These are phyloP conservation scores for Drosophila mauritiana DNA, from an alignment of 1,140 invertebrate genomes.

Conservation along the genomic window DNA sequence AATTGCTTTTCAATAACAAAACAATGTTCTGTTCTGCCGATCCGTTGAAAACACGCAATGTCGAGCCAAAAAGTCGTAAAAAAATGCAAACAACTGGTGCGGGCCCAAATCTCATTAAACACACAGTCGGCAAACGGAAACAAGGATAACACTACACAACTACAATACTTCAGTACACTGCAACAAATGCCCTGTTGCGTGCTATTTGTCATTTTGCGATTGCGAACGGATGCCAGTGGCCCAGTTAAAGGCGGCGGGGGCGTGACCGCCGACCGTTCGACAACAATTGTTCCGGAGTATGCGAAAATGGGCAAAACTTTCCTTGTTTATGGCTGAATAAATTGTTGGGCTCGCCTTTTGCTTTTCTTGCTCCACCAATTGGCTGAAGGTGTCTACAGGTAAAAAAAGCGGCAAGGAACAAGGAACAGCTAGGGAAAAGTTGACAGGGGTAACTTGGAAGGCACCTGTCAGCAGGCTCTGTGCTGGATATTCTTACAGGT, in stretches of 20 bases:
- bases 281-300: constrained; percentile 41
- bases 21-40: constrained; percentile 20
- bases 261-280: constrained; percentile 46
- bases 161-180: constrained; percentile 6
- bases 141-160: constrained; percentile 26
- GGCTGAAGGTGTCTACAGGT: constrained; percentile 28
- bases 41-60: constrained; percentile 34
- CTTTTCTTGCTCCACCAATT: constrained; percentile 24
- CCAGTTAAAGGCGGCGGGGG: constrained; percentile 29
- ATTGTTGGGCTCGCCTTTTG: constrained; percentile 4
- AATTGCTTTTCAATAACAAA: constrained; percentile 53
- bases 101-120: constrained; percentile 42
- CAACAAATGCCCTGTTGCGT: constrained; percentile 45
- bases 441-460: not conserved
- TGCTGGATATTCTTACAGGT: not conserved
- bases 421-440: not conserved
- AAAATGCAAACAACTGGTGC: constrained; percentile 44
- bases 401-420: not conserved
- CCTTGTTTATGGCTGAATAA: constrained; percentile 39
- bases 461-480: constrained; percentile 2
- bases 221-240: constrained; percentile 24
- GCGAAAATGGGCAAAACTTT: constrained; percentile 34
- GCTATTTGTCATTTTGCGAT: constrained; percentile 44
- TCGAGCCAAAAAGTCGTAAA: constrained; percentile 33
- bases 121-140: constrained; percentile 27